Evolutionary conservation across 37 sponge, comb jelly and placozoan genomes (phyloP), one percentile per base, ranked within the genome.

Genomic region (Oscarella lobularis): DNA sequence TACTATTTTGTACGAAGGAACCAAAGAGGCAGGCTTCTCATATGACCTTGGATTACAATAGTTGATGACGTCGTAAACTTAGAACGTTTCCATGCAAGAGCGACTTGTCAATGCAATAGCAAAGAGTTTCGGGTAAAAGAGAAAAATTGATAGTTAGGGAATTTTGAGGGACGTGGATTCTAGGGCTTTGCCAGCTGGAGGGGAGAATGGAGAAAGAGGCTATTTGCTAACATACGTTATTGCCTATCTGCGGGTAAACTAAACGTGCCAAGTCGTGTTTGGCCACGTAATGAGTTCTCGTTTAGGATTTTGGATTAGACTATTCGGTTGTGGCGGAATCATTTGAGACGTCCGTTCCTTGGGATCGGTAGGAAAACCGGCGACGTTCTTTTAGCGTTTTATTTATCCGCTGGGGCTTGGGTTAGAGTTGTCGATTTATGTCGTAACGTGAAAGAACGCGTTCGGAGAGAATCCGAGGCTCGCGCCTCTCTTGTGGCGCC

Each of bases 341-440:
- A 3, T 96, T 96, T 92, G 96, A 96, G 75, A 96, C 96, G 0
- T 92, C 96, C 30, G 84, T 92, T 0, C 96, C 96, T 20, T 96
- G 96, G 96, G 86, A 82, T 55, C 80, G 89, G 93, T 92, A 35
- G 40, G 74, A 72, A 67, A 72, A 20, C 78, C 37, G 0, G 74
- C 35, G 41, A n/a, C n/a, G n/a, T n/a, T n/a, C n/a, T n/a, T n/a
- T n/a, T n/a, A n/a, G n/a, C n/a, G n/a, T n/a, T n/a, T n/a, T n/a
- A n/a, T n/a, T 70, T 14, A 20, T 70, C 73, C n/a, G n/a, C 31
- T 70, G n/a, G 73, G n/a, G 31, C 73, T 33, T 74, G 73, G 20
- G 33, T 2, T 67, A 92, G 93, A 41, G 89, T 92, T 1, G 2
- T 82, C 1, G 75, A 77, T 38, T 38, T 83, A 68, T 82, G 90